These are phyloP conservation scores for Neodiprion fabricii DNA, from an alignment of 1,140 invertebrate genomes.

Conservation along the genomic window DNA sequence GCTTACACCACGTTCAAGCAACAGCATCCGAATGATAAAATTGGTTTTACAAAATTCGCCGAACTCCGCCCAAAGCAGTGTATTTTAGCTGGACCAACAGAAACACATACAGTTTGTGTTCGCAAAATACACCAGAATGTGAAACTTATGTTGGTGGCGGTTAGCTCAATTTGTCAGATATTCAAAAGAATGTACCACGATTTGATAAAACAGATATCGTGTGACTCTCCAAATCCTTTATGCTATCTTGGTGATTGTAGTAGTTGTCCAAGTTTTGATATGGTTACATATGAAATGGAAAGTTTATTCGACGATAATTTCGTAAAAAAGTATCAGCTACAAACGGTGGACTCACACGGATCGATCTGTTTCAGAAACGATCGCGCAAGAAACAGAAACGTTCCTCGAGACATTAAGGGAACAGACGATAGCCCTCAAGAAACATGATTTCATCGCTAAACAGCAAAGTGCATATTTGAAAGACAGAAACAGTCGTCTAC, in stretches of 20 bases:
- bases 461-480: slow-evolving; percentile 24
- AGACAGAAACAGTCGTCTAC: slow-evolving; percentile 19
- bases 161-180: too few species aligned
- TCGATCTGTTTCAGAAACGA: slow-evolving; percentile 18
- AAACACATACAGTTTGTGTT: slow-evolving; percentile 23
- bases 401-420: slow-evolving; percentile 22
- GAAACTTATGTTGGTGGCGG: too few species aligned
- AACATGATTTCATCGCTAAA: slow-evolving; percentile 32
- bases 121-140: too few species aligned
- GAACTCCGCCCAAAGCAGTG: slow-evolving; percentile 17
- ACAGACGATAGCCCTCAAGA: slow-evolving; percentile 22
- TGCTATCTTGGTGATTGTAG: too few species aligned
- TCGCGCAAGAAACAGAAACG: neutral
- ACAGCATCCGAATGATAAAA: neutral
- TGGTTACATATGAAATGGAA: neutral
- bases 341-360: slow-evolving; percentile 25
- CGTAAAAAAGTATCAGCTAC: slow-evolving; percentile 4
- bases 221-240: too few species aligned
- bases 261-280: too few species aligned
- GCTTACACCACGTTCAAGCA: too few species aligned
- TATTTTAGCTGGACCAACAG: slow-evolving; percentile 21
- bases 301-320: neutral
- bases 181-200: too few species aligned
- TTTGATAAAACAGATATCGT: too few species aligned
- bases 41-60: slow-evolving; percentile 24